phyloP scores from a whole-genome alignment of 1,140 invertebrate species.

The Eupeodes corollae region DNA sequence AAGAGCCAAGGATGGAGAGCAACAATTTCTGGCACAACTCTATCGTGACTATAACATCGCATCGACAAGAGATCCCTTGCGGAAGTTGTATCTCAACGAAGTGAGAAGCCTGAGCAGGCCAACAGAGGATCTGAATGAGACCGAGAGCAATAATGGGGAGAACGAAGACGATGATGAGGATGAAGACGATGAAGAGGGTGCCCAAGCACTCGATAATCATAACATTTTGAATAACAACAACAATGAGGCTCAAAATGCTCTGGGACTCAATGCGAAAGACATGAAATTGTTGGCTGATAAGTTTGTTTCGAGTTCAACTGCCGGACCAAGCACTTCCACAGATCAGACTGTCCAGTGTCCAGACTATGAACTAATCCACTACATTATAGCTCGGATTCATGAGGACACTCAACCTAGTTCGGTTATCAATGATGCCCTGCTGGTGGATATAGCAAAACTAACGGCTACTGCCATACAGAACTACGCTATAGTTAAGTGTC shows the following conservation, averaged over 20 bases:
- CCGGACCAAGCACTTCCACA: slow-evolving; percentile 5
- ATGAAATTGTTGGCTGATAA: slow-evolving; percentile 25
- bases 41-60: slow-evolving; percentile 53
- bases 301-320: slow-evolving; percentile 6
- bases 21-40: slow-evolving; percentile 54
- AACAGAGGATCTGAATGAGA: slow-evolving; percentile 6
- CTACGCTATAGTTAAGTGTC: slow-evolving; percentile 14
- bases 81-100: slow-evolving; percentile 40
- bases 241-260: slow-evolving; percentile 3
- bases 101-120: not conserved
- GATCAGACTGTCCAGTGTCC: slow-evolving; percentile 12
- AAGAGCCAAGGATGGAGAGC: slow-evolving; percentile 53
- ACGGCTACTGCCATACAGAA: slow-evolving; percentile 31
- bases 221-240: not conserved
- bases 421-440: slow-evolving; percentile 27
- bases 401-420: slow-evolving; percentile 32
- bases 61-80: slow-evolving; percentile 48
- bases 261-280: slow-evolving; percentile 9
- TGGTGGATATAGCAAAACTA: slow-evolving; percentile 28
- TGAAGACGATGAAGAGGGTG: not conserved
- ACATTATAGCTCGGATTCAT: slow-evolving; percentile 29
- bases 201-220: not conserved
- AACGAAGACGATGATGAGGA: not conserved
- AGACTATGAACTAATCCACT: slow-evolving; percentile 29
- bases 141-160: slow-evolving; percentile 7